Base-by-base conservation (phyloP, 1,140 invertebrate genomes). In the Coboldia fuscipes region DNA sequence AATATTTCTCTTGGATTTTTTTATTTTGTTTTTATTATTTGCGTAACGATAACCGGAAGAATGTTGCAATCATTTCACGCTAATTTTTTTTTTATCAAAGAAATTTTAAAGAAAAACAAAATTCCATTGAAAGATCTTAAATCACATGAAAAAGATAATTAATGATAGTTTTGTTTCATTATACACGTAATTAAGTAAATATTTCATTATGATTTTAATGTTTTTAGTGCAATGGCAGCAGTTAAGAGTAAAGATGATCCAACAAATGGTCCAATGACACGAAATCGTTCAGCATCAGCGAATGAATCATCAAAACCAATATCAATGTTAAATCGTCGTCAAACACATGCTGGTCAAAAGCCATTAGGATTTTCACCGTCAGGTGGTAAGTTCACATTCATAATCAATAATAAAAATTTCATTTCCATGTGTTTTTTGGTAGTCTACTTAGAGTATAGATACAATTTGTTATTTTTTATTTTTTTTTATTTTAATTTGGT, bases 261-360 rank as follows among this genome's bases (percentile, higher is more conserved):
- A 15, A n/a, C n/a, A n/a, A n/a, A n/a, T n/a, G 66, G 62, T 33
- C 72, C 74, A 33, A 68, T 70, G 37, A 58, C 60, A 53, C 59
- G 79, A 54, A 65, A 66, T 53, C 60, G 75, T 46, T 77, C 74
- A 28, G 71, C 62, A 27, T 83, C 75, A 12, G 71, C 71, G 0
- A 77, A 69, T 39, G 77, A 82, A 57, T 62, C 66, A 16, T 76
- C 75, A 20, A 74, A 75, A 46, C 69, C 72, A 6, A 69, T 70
- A 39, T 62, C 61, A 30, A 61, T 68, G 28, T 52, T 69, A 17
- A 56, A 63, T 23, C 53, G 70, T 31, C 56, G 68, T 4, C 62
- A 63, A 45, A 62, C 63, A 8, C 62, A 65, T 41, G 59, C 63
- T 30, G 63, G 65, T 30, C 56, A 60, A 33, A 64, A 63, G 36